A percentile compares a stretch with the other conserved stretches of the same genome.
Evolutionary conservation across 1,140 invertebrate species (phyloP).

Genomic region (Drosophila santomea): DNA sequence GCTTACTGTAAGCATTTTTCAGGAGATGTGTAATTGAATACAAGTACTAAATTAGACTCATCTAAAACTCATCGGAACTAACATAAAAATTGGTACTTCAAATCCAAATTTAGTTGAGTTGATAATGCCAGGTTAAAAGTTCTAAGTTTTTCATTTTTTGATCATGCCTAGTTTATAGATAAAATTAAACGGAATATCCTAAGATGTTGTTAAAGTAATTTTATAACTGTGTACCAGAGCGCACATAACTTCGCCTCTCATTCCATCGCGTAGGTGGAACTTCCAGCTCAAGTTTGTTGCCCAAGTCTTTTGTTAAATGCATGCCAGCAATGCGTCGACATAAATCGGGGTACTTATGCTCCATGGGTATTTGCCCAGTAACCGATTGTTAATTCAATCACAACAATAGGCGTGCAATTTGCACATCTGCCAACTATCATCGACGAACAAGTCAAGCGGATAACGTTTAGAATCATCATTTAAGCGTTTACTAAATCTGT

Average conservation of each 20-base stretch:
- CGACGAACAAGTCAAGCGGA: slow-evolving; percentile 3
- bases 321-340: slow-evolving; percentile 39
- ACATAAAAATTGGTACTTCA: too few species aligned
- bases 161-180: too few species aligned
- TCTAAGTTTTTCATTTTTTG: too few species aligned
- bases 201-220: not conserved
- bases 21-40: too few species aligned
- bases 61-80: too few species aligned
- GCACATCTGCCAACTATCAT: slow-evolving; percentile 16
- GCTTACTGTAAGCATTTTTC: too few species aligned
- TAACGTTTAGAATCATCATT: slow-evolving; percentile 22
- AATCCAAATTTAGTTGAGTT: too few species aligned
- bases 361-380: slow-evolving; percentile 11
- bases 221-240: not conserved
- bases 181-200: too few species aligned
- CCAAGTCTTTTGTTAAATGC: slow-evolving; percentile 64
- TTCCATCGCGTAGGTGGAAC: slow-evolving; percentile 27
- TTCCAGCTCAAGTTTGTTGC: slow-evolving; percentile 63
- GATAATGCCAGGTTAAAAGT: too few species aligned
- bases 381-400: slow-evolving; percentile 31
- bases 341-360: slow-evolving; percentile 56
- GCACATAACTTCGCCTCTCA: not conserved
- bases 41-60: too few species aligned
- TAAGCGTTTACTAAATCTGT: slow-evolving; percentile 22
- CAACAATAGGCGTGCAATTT: slow-evolving; percentile 26